Evolutionary conservation across 2,888 invertebrate species (phyloP).

Genomic region (Apoda limacodes): DNA sequence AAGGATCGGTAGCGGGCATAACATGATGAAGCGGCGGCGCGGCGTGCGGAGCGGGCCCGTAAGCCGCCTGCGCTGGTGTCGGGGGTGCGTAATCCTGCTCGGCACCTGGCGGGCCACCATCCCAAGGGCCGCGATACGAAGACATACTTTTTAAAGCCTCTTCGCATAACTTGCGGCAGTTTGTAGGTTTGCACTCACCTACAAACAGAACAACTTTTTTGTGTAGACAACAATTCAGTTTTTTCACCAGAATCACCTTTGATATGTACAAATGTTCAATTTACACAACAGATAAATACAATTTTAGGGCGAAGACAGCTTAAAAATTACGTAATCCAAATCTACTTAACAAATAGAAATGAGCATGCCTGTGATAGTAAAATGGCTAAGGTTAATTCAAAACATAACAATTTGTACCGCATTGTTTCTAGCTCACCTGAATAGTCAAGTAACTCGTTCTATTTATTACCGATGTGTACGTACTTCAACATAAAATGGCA

Average conservation of each 20-base stretch:
- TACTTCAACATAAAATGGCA: slow-evolving; percentile 63
- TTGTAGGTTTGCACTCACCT: slow-evolving; percentile 73
- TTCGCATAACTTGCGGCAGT: slow-evolving; percentile 69
- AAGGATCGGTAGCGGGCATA: slow-evolving; percentile 55
- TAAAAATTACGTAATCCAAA: slow-evolving; percentile 65
- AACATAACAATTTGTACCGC: slow-evolving; percentile 38
- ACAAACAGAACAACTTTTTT: slow-evolving; percentile 78
- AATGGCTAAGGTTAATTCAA: slow-evolving; percentile 28
- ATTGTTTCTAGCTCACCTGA: slow-evolving; percentile 52
- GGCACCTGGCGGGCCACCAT: slow-evolving; percentile 66
- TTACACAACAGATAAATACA: slow-evolving; percentile 45
- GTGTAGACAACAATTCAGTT: slow-evolving; percentile 69
- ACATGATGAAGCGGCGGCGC: slow-evolving; percentile 40
- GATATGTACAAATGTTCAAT: slow-evolving; percentile 34
- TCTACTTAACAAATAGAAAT: too few relatives aligned
- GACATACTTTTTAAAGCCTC: slow-evolving; percentile 57
- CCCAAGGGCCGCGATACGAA: slow-evolving; percentile 60
- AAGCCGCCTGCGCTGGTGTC: neutral
- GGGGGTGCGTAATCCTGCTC: slow-evolving; percentile 58
- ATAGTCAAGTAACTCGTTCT: too few relatives aligned
- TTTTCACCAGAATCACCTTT: slow-evolving; percentile 42
- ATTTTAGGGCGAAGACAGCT: slow-evolving; percentile 47
- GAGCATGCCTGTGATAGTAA: slow-evolving; percentile 34
- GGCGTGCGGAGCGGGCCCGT: slow-evolving; percentile 27
- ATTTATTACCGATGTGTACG: too few relatives aligned